Evolutionary conservation across 2,113 vertebrate genomes (phyloP).

Genomic region (Zosterops pallidus): DNA sequence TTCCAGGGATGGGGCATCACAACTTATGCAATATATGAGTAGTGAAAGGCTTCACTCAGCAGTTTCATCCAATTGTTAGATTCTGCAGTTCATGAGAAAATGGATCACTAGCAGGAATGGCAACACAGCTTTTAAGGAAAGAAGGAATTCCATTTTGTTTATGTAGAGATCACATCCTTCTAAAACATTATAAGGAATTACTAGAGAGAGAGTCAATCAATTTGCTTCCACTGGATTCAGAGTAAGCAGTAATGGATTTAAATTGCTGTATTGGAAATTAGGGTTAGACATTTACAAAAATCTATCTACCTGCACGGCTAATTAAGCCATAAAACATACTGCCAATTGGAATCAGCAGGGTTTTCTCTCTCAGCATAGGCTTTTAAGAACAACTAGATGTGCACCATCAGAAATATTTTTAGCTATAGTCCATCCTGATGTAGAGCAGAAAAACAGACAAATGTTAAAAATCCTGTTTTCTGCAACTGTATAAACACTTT

Average conservation of each 20-base stretch:
- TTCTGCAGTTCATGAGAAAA: not conserved
- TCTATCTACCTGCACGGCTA: not conserved
- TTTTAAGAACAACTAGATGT: not conserved
- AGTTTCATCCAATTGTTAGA: not conserved
- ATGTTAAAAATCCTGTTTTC: not conserved
- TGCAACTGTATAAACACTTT: not conserved
- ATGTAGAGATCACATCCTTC: not conserved
- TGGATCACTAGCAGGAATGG: not conserved
- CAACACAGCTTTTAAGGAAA: not conserved
- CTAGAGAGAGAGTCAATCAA: not conserved
- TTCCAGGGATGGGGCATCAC: not conserved
- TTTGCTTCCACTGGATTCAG: not conserved
- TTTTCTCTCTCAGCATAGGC: not conserved
- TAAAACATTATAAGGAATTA: not conserved
- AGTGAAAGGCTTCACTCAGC: not conserved
- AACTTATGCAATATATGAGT: not conserved
- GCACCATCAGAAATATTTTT: not conserved
- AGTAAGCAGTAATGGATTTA: not conserved
- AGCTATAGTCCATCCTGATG: not conserved
- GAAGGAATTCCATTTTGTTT: not conserved
- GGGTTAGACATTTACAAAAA: not conserved
- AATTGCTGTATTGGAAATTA: constrained; percentile 1
- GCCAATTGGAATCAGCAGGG: not conserved
- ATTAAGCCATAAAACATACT: not conserved
- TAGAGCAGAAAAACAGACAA: not conserved